Evolutionary conservation across 2,113 vertebrate species (phyloP), one percentile per base, ranked within the genome.

Genomic region (Xerus inauris): DNA sequence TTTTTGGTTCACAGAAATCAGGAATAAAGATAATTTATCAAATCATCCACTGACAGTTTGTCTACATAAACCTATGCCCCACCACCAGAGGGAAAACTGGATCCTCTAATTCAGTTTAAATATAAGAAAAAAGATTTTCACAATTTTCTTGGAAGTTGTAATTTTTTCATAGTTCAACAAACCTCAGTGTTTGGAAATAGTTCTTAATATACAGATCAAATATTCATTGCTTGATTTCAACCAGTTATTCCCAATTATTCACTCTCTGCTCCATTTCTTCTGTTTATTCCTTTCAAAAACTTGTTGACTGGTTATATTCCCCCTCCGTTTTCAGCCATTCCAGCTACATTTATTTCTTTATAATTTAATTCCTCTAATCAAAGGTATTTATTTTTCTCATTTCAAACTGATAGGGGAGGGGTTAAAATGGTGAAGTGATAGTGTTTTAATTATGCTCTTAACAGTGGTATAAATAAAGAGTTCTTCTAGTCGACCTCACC

Each of bases 1-100:
- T 69, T 89, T 95, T 95, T 87, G 47, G 38, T 77, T 95, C 42
- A 95, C 9, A 95, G 24, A 87, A 87, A 92, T 82, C 30, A 87
- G 22, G 35, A 87, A 14, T 76, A 54, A 95, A 89, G 95, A n/a
- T 16, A 92, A 30, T 81, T 75, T 80, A 35, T 83, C 82, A 93
- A 38, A 89, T 24, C 5, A 64, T n/a, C 30, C 24, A 71, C 32
- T 1, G 3, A 38, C 12, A 85, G 26, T 54, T 32, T 75, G 38
- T 84, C 71, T 71, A 97, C 75, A 64, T 89, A 73, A 38, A 71
- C 16, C 16, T 87, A 45, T 19, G n/a, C 0, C 0, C 57, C 22
- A 24, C 57, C 19, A n/a, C 73, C 80, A 69, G 35, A 69, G 26
- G 42, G 65, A 62, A 88, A 30, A 22, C 8, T 35, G 49, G 38